phyloP scores from a whole-genome alignment of 2,113 vertebrate species.

The Dasypus novemcinctus region DNA sequence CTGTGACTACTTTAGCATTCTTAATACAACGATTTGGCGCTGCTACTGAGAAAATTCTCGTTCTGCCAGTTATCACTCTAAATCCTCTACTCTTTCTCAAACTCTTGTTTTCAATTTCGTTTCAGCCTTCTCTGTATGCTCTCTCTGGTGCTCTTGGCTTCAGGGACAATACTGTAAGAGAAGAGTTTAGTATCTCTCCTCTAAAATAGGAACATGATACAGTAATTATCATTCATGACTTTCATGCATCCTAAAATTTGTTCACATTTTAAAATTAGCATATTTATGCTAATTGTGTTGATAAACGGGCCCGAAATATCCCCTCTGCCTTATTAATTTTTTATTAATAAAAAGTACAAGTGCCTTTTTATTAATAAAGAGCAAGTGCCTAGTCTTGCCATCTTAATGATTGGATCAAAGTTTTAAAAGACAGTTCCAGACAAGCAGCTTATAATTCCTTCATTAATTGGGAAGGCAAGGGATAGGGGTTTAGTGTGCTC shows the following conservation, averaged over 20 bases:
- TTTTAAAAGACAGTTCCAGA: conserved; percentile 32
- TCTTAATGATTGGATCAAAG: not conserved
- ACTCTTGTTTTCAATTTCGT: not conserved
- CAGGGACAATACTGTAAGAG: not conserved
- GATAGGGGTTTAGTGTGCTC: not conserved
- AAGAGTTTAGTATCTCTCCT: not conserved
- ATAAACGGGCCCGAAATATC: not conserved
- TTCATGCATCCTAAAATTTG: conserved; percentile 34
- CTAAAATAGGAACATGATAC: not conserved
- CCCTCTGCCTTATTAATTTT: not conserved
- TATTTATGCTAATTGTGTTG: not conserved
- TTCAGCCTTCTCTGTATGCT: not conserved
- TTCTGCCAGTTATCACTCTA: not conserved
- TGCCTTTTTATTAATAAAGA: too few relatives aligned
- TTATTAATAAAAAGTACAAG: too few relatives aligned
- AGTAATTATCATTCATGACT: conserved; percentile 18
- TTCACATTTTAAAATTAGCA: conserved; percentile 19
- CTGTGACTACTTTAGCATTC: not conserved
- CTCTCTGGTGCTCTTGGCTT: not conserved
- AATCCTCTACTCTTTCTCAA: not conserved
- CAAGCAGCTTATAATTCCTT: not conserved
- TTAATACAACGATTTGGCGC: not conserved
- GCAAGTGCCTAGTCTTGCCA: not conserved
- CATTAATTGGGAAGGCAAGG: not conserved
- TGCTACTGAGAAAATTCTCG: not conserved